These are phyloP conservation scores for Drosophila truncata DNA, from an alignment of 1,140 invertebrate species.

Conservation along the genomic window DNA sequence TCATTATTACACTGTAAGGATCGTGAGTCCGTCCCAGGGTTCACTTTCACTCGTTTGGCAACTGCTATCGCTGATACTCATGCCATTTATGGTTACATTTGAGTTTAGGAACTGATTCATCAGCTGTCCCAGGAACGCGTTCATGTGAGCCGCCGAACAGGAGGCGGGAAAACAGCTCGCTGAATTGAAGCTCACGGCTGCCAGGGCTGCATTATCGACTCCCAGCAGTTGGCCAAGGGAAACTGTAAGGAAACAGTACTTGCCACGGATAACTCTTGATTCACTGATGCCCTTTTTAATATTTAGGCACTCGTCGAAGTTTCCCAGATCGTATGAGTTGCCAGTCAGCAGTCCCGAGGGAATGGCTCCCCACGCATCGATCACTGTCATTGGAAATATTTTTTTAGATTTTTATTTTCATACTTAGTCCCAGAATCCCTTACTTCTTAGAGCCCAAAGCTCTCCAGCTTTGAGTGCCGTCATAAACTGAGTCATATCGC, in stretches of 20 bases:
- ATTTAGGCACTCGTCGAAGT: conserved; percentile 56
- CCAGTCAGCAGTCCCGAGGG: conserved; percentile 21
- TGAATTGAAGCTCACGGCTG: not conserved
- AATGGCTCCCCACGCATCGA: conserved; percentile 46
- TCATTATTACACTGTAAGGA: conserved; percentile 50
- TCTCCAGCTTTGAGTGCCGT: conserved; percentile 1
- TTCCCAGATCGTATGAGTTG: conserved; percentile 52
- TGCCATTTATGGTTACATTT: not conserved
- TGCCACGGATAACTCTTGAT: conserved; percentile 22
- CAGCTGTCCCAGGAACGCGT: not conserved
- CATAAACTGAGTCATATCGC: conserved; percentile 3
- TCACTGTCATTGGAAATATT: not conserved
- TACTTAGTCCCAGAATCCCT: not conserved
- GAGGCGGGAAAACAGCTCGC: conserved; percentile 16
- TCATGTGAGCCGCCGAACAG: conserved; percentile 6
- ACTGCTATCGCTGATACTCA: conserved; percentile 10
- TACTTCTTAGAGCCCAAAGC: conserved; percentile 21
- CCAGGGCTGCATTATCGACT: not conserved
- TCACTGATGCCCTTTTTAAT: conserved; percentile 20
- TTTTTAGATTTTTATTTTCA: not conserved
- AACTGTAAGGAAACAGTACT: conserved; percentile 33
- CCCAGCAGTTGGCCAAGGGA: not conserved
- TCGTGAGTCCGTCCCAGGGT: conserved; percentile 21
- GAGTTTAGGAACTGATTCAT: not conserved
- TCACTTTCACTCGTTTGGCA: conserved; percentile 21